Conservation (phyloP, 2,113 vertebrate genomes). For the Penelope pileata region DNA sequence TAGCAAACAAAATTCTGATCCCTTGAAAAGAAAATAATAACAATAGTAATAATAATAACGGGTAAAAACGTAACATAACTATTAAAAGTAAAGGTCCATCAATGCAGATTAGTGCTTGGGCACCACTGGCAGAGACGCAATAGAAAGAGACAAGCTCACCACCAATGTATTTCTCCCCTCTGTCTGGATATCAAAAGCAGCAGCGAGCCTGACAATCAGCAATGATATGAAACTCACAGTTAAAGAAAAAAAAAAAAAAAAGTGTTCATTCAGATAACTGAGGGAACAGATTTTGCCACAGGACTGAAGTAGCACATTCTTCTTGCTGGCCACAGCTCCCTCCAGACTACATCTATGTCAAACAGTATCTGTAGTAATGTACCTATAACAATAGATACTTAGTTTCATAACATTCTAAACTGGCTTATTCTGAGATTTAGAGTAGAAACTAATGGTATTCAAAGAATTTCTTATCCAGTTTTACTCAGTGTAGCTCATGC, state of each 20-base stretch:
- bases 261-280: neutral
- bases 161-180: neutral
- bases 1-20: neutral
- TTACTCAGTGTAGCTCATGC: neutral
- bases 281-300: neutral
- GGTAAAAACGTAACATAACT: neutral
- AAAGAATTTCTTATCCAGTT: neutral
- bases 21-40: neutral
- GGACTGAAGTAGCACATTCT: slow-evolving; percentile 11
- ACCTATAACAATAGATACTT: neutral
- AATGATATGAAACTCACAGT: neutral
- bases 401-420: too few species aligned
- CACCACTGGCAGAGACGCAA: neutral
- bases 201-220: neutral
- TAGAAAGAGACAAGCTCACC: neutral
- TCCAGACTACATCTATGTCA: neutral
- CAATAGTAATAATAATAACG: too few species aligned
- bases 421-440: neutral
- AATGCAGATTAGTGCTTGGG: neutral
- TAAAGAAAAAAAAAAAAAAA: slow-evolving; percentile 15
- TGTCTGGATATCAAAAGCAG: neutral
- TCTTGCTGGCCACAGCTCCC: neutral
- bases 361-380: neutral
- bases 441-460: neutral
- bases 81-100: neutral